Evolutionary conservation across 2,797 vertebrate species (phyloP).

Genomic region (Diceros bicornis): DNA sequence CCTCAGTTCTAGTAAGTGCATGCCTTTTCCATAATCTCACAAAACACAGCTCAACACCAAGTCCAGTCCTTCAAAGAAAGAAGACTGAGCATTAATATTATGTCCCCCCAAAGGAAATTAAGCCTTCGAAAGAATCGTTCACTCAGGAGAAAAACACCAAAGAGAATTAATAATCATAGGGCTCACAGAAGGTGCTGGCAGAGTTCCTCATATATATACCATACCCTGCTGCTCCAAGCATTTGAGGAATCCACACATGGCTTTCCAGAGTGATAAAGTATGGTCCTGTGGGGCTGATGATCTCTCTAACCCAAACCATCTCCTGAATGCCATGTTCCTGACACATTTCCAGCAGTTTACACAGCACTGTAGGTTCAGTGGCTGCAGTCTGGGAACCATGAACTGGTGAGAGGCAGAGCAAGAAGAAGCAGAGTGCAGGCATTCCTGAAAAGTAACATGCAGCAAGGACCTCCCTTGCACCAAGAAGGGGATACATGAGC

Average conservation of each 20-base stretch:
- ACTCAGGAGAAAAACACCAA: neutral
- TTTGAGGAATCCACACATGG: neutral
- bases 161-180: neutral
- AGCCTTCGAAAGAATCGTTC: neutral
- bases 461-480: neutral
- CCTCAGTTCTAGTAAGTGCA: neutral
- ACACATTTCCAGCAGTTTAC: neutral
- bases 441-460: neutral
- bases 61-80: neutral
- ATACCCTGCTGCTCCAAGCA: neutral
- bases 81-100: neutral
- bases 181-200: neutral
- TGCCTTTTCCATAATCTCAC: neutral
- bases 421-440: neutral
- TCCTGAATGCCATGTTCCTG: neutral
- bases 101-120: neutral
- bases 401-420: neutral
- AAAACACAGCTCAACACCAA: neutral
- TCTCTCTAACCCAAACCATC: neutral
- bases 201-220: accelerated
- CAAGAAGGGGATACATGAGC: neutral
- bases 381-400: neutral
- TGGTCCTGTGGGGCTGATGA: neutral
- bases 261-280: neutral
- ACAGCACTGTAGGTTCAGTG: neutral